These are phyloP conservation scores for Calyptomena viridis DNA, from an alignment of 2,113 vertebrate species.

Conservation along the genomic window DNA sequence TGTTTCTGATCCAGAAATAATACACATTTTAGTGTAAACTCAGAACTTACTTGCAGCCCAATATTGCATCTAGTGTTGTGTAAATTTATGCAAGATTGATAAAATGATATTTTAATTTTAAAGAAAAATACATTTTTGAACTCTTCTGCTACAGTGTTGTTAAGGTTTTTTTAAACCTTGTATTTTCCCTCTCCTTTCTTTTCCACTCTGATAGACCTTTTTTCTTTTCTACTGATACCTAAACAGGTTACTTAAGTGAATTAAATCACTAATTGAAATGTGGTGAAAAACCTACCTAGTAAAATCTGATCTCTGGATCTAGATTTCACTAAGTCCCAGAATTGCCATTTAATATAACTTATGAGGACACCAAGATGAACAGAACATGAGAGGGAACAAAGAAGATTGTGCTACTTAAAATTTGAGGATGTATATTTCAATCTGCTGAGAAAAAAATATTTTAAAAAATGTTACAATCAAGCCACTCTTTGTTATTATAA, in stretches of 20 bases:
- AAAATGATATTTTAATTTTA: conserved; percentile 18
- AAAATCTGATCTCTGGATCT: background rate
- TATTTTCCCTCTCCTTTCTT: background rate
- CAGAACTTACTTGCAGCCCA: background rate
- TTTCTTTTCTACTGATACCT: background rate
- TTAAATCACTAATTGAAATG: background rate
- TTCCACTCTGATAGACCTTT: background rate
- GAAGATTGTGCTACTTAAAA: background rate
- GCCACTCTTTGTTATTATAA: background rate
- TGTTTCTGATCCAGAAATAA: background rate
- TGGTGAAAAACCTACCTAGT: background rate
- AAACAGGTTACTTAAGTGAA: background rate
- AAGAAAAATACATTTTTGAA: conserved; percentile 33
- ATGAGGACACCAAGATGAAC: background rate
- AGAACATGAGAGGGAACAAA: background rate
- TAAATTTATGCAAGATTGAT: conserved; percentile 36
- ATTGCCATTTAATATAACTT: background rate
- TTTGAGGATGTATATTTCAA: background rate
- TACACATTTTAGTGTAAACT: background rate
- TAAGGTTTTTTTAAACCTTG: background rate
- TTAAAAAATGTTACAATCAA: background rate
- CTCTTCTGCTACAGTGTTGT: background rate
- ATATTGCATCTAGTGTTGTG: background rate
- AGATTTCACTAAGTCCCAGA: background rate
- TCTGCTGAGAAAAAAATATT: background rate